Percentiles rank a stretch among this genome's conserved stretches.
These are phyloP conservation scores for Dermolepida albohirtum DNA, from an alignment of 2,888 invertebrate species.

Conservation along the genomic window DNA sequence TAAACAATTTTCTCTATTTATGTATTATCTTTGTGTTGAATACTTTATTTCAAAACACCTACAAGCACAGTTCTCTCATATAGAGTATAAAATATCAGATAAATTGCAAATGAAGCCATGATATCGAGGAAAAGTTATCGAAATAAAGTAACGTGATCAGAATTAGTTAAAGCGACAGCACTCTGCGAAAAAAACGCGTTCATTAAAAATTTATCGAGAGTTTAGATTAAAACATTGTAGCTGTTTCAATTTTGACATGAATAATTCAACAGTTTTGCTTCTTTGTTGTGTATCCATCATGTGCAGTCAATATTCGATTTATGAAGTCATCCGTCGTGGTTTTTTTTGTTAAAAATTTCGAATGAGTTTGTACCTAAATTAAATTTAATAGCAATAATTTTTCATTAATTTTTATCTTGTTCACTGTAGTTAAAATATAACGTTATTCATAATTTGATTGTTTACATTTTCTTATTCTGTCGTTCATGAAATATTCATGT, in stretches of 20 bases:
- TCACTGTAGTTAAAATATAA: background rate
- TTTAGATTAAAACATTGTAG: slow-evolving; percentile 19
- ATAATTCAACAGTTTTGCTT: slow-evolving; percentile 11
- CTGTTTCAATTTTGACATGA: slow-evolving; percentile 30
- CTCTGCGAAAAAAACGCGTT: slow-evolving; percentile 1
- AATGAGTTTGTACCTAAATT: background rate
- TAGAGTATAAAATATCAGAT: background rate
- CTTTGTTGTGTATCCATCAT: slow-evolving; percentile 10
- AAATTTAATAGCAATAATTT: slow-evolving; percentile 2
- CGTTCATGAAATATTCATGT: no score
- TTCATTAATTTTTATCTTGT: slow-evolving; percentile 7
- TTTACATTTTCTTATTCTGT: no score
- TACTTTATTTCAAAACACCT: background rate
- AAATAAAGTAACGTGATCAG: background rate
- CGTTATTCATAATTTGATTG: background rate
- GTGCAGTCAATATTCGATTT: slow-evolving; percentile 13
- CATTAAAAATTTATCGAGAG: slow-evolving; percentile 10
- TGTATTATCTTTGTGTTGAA: background rate
- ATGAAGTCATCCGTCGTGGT: background rate
- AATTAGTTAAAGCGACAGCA: background rate
- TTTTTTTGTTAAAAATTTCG: background rate
- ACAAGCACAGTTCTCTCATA: background rate
- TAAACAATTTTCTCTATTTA: no score
- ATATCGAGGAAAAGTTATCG: background rate
- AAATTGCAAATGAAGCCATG: slow-evolving; percentile 2